A percentile compares a stretch with the other conserved stretches of the same genome.
These are phyloP conservation scores for Lepus americanus DNA, from an alignment of 2,113 vertebrate genomes.

Conservation along the genomic window DNA sequence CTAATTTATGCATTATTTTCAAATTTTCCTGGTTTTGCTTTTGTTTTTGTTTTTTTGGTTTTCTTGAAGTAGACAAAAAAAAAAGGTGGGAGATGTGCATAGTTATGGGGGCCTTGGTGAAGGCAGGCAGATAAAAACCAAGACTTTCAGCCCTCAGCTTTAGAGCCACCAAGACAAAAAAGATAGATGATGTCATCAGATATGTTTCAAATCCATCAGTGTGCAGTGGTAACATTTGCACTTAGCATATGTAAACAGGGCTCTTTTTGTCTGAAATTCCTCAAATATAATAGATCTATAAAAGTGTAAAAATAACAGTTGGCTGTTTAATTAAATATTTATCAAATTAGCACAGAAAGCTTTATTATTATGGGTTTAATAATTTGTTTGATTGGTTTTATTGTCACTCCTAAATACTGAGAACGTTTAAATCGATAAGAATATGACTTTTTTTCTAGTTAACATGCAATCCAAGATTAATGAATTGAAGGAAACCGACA, in stretches of 20 bases:
- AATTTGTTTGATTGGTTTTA: conserved; percentile 34
- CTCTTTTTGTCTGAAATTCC: not conserved
- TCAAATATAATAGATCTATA: not conserved
- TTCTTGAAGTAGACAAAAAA: not conserved
- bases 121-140: not conserved
- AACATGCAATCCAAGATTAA: conserved; percentile 37
- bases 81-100: not conserved
- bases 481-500: not conserved
- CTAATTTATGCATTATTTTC: conserved; percentile 23
- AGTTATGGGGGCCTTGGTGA: not conserved
- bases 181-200: not conserved
- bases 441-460: not conserved
- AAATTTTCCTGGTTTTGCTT: not conserved
- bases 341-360: conserved; percentile 28
- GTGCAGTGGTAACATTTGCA: not conserved
- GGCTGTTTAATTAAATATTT: not conserved
- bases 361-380: not conserved
- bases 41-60: not conserved
- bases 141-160: not conserved
- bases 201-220: not conserved
- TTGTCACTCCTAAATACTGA: conserved; percentile 11
- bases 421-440: conserved; percentile 22
- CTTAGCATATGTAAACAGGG: not conserved
- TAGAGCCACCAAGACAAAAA: not conserved
- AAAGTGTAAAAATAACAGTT: not conserved